phyloP scores from a whole-genome alignment of 2,888 invertebrate species.

The Fragum whitleyi region DNA sequence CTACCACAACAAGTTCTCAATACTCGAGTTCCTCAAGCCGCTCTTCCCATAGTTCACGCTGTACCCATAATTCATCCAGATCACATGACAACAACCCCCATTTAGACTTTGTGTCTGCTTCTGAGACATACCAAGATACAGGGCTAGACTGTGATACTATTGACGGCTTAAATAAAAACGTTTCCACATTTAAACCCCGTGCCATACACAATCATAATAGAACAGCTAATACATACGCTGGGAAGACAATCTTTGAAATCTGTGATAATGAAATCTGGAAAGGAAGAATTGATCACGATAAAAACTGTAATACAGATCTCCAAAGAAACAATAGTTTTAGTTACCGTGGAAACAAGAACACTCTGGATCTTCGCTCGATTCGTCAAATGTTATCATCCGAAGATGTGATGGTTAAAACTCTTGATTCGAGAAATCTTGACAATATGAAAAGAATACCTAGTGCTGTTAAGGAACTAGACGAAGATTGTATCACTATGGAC shows the following conservation, averaged over 20 bases:
- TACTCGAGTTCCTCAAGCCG: conserved; percentile 51
- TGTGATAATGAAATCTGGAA: conserved; percentile 69
- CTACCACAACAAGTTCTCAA: conserved; percentile 56
- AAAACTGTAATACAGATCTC: conserved; percentile 22
- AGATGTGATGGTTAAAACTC: conserved; percentile 75
- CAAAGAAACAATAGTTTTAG: conserved; percentile 18
- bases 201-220: conserved; percentile 23
- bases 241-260: conserved; percentile 63
- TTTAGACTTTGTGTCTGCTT: conserved; percentile 61
- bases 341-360: conserved; percentile 33
- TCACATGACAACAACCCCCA: conserved; percentile 43
- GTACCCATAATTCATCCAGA: conserved; percentile 44
- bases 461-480: conserved; percentile 68
- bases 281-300: conserved; percentile 45
- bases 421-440: conserved; percentile 59
- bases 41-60: conserved; percentile 50
- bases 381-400: conserved; percentile 73
- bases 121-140: conserved; percentile 63
- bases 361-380: conserved; percentile 73
- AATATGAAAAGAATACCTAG: conserved; percentile 60
- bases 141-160: conserved; percentile 30
- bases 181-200: conserved; percentile 15
- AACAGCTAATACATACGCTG: conserved; percentile 39
- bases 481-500: conserved; percentile 65
- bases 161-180: conserved; percentile 15